Conservation (phyloP, 2,888 invertebrate species). For the Ceraclea dissimilis region DNA sequence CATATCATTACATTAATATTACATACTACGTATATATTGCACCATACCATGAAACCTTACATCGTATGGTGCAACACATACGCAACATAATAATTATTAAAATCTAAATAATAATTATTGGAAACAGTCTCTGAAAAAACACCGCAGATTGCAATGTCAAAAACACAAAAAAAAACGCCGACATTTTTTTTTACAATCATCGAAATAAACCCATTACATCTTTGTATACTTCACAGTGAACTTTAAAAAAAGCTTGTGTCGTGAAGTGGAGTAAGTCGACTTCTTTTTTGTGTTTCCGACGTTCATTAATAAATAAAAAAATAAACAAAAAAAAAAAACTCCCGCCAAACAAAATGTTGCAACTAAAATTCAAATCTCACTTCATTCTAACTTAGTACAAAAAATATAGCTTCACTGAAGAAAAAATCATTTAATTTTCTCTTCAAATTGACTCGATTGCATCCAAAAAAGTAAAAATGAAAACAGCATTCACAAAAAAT, state of each 20-base stretch:
- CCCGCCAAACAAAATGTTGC: background rate
- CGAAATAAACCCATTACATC: background rate
- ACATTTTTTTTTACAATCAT: background rate
- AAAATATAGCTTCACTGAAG: no score
- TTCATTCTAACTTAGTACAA: no score
- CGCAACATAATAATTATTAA: background rate
- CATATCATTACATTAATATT: background rate
- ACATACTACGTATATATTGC: background rate
- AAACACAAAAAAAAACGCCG: background rate
- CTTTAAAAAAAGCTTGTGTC: no score
- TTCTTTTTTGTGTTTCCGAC: background rate
- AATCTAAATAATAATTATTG: background rate
- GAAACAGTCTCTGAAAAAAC: conserved; percentile 2
- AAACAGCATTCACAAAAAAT: no score
- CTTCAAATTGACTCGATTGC: no score
- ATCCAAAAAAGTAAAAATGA: no score
- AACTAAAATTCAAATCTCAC: no score
- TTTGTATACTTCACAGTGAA: no score
- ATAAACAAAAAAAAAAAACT: background rate
- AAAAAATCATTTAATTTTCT: no score
- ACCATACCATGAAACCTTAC: background rate
- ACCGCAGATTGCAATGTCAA: background rate
- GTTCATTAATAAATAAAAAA: no score
- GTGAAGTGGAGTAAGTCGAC: no score
- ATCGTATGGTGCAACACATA: background rate